These are phyloP conservation scores for Luidia sarsii DNA, from an alignment of 53 echinoderm and acorn worm genomes.

Conservation along the genomic window DNA sequence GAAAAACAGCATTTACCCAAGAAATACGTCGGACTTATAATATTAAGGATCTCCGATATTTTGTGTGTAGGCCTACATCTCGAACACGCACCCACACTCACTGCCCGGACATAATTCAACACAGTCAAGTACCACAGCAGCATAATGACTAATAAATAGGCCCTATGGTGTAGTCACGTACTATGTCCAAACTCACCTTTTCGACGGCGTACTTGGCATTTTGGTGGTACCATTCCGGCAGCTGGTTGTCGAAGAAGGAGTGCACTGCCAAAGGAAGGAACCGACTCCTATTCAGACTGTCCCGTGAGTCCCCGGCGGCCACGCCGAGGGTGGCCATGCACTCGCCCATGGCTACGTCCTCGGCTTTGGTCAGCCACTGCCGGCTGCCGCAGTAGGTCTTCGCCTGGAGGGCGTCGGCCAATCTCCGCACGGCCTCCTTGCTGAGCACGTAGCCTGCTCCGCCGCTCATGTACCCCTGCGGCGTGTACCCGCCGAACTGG, in stretches of 20 bases:
- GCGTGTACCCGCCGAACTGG: not conserved
- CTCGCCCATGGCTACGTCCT: slow-evolving; percentile 79
- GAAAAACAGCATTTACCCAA: too few species aligned
- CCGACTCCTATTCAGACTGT: slow-evolving; percentile 58
- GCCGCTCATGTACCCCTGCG: slow-evolving; percentile 57
- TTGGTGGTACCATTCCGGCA: slow-evolving; percentile 26
- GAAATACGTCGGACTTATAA: too few species aligned
- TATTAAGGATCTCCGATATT: too few species aligned
- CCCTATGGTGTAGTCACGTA: too few species aligned
- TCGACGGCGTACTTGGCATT: slow-evolving; percentile 14
- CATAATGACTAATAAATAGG: too few species aligned
- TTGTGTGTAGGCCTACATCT: too few species aligned
- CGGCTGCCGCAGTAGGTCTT: slow-evolving; percentile 74
- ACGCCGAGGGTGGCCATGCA: slow-evolving; percentile 76
- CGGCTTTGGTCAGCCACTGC: slow-evolving; percentile 45
- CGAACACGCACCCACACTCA: too few species aligned
- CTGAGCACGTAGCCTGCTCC: slow-evolving; percentile 60
- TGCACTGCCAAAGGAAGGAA: slow-evolving; percentile 77
- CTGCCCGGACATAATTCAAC: too few species aligned
- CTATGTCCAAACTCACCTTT: slow-evolving; percentile 11
- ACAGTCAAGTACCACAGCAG: too few species aligned
- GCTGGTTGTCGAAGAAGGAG: not conserved
- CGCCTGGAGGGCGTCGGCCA: slow-evolving; percentile 24
- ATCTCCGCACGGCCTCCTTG: slow-evolving; percentile 26
- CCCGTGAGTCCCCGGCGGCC: slow-evolving; percentile 74